These are phyloP conservation scores for Remorina albescens DNA, from an alignment of 2,797 vertebrate species.

Conservation along the genomic window DNA sequence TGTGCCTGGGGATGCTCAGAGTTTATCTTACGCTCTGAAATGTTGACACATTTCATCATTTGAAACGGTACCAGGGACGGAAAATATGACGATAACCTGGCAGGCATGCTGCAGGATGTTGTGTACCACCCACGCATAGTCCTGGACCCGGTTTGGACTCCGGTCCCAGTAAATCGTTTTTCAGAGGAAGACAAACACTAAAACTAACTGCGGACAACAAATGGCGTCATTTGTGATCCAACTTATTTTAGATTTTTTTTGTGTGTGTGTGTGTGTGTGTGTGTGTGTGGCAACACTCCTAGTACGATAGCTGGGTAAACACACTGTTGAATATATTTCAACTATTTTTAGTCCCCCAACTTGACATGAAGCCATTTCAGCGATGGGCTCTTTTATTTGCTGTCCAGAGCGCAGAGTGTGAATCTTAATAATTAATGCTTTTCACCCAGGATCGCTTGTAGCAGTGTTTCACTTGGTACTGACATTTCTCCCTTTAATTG, in stretches of 20 bases:
- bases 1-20: constrained; percentile 44
- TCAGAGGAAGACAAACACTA: constrained; percentile 20
- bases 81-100: constrained; percentile 61
- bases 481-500: constrained; percentile 57
- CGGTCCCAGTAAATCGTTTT: constrained; percentile 31
- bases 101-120: constrained; percentile 31
- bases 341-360: constrained; percentile 18
- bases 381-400: constrained; percentile 30
- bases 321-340: neutral
- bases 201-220: constrained; percentile 1
- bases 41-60: constrained; percentile 65
- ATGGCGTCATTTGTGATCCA: neutral
- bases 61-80: constrained; percentile 54
- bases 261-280: constrained; percentile 1
- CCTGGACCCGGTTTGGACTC: constrained; percentile 23
- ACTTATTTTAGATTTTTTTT: neutral
- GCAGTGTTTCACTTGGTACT: constrained; percentile 48
- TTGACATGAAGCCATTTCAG: constrained; percentile 19
- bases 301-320: neutral
- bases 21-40: constrained; percentile 62
- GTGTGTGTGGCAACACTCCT: too few species aligned
- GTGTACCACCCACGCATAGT: constrained; percentile 31
- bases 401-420: constrained; percentile 41
- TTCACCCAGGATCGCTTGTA: constrained; percentile 40
- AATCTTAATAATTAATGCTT: constrained; percentile 68